phyloP scores from a whole-genome alignment of 2,888 invertebrate species.

The Phyllotreta cruciferae region DNA sequence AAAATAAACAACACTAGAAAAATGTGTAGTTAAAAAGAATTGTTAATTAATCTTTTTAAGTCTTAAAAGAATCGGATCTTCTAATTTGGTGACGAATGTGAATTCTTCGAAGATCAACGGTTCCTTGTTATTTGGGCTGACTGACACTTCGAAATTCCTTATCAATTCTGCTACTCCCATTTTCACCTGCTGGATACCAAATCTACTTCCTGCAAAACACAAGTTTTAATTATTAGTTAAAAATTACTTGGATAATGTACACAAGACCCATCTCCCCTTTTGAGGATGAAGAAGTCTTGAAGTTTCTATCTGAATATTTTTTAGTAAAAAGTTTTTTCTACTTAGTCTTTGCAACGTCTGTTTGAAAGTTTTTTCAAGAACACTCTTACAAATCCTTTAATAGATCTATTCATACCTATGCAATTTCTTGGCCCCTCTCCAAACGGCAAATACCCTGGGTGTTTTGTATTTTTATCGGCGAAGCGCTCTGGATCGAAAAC shows the following conservation, averaged over 20 bases:
- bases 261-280: neutral
- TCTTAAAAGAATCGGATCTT: too few relatives aligned
- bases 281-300: neutral
- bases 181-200: neutral
- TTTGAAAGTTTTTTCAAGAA: too few relatives aligned
- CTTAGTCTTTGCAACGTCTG: neutral
- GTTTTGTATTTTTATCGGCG: slow-evolving; percentile 49
- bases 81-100: too few relatives aligned
- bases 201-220: neutral
- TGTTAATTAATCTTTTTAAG: too few relatives aligned
- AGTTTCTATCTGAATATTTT: too few relatives aligned
- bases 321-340: neutral
- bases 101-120: neutral
- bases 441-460: slow-evolving; percentile 48
- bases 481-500: slow-evolving; percentile 58
- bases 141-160: neutral
- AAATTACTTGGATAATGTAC: neutral
- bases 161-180: neutral
- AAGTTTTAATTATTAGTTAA: slow-evolving; percentile 1
- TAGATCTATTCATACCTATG: slow-evolving; percentile 48
- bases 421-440: slow-evolving; percentile 52
- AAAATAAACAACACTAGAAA: too few relatives aligned
- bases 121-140: neutral
- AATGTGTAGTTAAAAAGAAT: too few relatives aligned
- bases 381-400: too few relatives aligned